A percentile compares a stretch with the other conserved stretches of the same genome.
These are phyloP conservation scores for Phrynocephalus versicolor DNA, from an alignment of 2,113 vertebrate species.

Conservation along the genomic window DNA sequence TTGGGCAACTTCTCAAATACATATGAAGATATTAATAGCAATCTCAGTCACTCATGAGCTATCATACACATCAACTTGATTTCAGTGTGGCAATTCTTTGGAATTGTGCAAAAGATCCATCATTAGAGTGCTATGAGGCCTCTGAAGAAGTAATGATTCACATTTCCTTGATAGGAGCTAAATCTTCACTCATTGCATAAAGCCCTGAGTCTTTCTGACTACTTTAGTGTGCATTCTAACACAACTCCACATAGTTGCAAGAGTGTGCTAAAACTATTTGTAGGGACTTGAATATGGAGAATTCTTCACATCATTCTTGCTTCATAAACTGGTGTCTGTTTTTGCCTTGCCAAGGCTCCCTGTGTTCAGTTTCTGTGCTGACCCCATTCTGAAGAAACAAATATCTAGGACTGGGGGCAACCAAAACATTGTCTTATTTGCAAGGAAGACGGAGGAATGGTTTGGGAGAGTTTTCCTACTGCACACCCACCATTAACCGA, in stretches of 20 bases:
- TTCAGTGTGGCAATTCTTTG: background rate
- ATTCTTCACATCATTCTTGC: background rate
- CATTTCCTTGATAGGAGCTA: background rate
- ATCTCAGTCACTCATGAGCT: fast-evolving
- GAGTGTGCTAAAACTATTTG: background rate
- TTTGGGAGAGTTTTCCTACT: background rate
- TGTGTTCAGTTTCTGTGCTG: background rate
- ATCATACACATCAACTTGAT: background rate
- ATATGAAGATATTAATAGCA: background rate
- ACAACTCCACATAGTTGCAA: background rate
- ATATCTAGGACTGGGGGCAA: no score
- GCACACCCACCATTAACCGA: background rate
- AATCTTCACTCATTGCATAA: background rate
- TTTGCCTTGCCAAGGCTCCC: background rate
- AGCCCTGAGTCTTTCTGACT: background rate
- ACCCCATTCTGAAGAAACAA: background rate
- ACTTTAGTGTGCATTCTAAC: background rate
- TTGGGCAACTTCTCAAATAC: constrained; percentile 32
- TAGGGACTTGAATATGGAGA: no score
- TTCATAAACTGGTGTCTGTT: background rate
- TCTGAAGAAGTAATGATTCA: background rate
- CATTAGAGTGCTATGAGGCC: background rate
- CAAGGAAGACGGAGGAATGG: no score
- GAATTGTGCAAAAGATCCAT: background rate
- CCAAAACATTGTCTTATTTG: no score